Percentiles rank a stretch among this genome's conserved stretches.
Conservation (phyloP, 2,797 vertebrate species). For the Sebastes cheni region DNA sequence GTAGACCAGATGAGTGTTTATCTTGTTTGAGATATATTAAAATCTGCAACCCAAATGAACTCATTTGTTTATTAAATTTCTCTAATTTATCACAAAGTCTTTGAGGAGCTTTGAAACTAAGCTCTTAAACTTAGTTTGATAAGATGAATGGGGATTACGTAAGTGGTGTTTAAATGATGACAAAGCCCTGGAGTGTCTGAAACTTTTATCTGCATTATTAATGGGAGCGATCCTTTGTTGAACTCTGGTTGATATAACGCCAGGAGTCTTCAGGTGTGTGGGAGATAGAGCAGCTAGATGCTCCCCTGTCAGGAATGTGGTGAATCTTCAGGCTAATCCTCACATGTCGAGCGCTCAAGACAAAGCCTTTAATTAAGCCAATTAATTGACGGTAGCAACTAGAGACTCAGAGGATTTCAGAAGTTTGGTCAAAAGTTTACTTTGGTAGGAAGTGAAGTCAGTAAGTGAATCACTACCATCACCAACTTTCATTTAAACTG, state of each 20-base stretch:
- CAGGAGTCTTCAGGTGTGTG: conserved; percentile 15
- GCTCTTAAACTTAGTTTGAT: conserved; percentile 20
- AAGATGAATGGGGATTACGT: conserved; percentile 36
- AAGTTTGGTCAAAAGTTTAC: conserved; percentile 9
- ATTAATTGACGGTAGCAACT: conserved; percentile 32
- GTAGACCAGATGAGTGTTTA: neutral
- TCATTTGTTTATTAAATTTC: neutral
- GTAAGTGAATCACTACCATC: neutral
- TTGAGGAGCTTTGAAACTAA: conserved; percentile 1
- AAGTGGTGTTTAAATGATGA: conserved; percentile 25
- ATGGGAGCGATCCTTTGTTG: conserved; percentile 11
- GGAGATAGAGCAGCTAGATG: conserved; percentile 9
- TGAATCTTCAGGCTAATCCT: conserved; percentile 39
- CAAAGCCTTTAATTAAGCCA: conserved; percentile 46
- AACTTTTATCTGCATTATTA: conserved; percentile 31
- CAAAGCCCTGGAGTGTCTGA: conserved; percentile 22
- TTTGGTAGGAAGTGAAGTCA: neutral
- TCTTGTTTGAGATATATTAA: neutral
- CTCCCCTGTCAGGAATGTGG: neutral
- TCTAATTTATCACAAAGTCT: conserved; percentile 1
- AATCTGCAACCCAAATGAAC: neutral
- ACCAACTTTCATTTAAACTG: neutral
- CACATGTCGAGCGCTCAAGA: conserved; percentile 19
- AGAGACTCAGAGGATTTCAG: conserved; percentile 4
- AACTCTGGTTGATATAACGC: neutral